A percentile compares a stretch with the other conserved stretches of the same genome.
These are phyloP conservation scores for Xestia c-nigrum DNA, from an alignment of 2,888 invertebrate species.

Conservation along the genomic window DNA sequence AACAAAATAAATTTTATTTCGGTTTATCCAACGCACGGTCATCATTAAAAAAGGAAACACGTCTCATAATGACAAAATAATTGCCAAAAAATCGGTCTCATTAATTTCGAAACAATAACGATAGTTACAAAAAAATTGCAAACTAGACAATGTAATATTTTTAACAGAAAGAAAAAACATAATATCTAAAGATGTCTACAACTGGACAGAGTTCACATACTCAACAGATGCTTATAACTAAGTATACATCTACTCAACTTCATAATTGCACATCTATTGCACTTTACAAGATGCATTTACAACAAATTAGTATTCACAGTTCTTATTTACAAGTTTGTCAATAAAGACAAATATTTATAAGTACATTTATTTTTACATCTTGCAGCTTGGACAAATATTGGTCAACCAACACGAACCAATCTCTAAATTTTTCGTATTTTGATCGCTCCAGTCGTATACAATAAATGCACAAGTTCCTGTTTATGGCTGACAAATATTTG, in stretches of 20 bases:
- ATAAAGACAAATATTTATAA: conserved; percentile 42
- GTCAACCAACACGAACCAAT: conserved; percentile 6
- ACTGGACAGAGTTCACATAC: conserved; percentile 84
- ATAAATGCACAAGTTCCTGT: neutral
- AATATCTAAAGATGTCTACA: conserved; percentile 80
- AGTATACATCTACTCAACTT: conserved; percentile 89
- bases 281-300: conserved; percentile 90
- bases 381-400: conserved; percentile 25
- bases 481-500: conserved; percentile 31
- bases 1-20: conserved; percentile 13
- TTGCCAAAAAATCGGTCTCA: conserved; percentile 6
- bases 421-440: neutral
- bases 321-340: conserved; percentile 79
- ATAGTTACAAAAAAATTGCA: conserved; percentile 46
- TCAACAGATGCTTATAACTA: conserved; percentile 84
- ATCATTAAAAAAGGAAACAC: neutral
- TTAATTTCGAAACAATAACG: conserved; percentile 38
- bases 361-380: conserved; percentile 46
- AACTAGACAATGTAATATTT: conserved; percentile 35
- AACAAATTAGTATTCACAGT: conserved; percentile 88
- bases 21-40: neutral
- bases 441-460: conserved; percentile 31
- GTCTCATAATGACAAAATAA: neutral
- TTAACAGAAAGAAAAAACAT: conserved; percentile 64
- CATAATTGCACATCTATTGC: conserved; percentile 89